phyloP scores from a whole-genome alignment of 2,113 vertebrate species.

The Lepisosteus osseus region DNA sequence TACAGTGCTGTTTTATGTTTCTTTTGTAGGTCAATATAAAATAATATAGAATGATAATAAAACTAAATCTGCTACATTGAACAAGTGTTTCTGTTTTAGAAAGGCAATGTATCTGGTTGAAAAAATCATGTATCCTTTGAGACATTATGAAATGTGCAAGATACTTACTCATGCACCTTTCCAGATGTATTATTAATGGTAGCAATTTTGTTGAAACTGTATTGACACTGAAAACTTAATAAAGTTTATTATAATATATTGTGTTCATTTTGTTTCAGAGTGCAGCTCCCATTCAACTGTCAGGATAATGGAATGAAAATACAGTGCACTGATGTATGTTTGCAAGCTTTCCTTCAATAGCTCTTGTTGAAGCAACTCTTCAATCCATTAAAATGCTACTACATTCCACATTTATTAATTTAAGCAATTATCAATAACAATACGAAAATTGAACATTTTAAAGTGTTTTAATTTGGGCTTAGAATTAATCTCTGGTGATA shows the following conservation, averaged over 20 bases:
- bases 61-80: no score
- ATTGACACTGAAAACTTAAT: conserved; percentile 3
- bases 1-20: no score
- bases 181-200: neutral
- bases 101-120: neutral
- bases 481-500: no score
- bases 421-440: no score
- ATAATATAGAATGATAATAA: no score
- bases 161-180: neutral
- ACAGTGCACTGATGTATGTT: neutral
- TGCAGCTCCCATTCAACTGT: neutral
- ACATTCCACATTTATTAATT: no score
- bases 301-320: neutral
- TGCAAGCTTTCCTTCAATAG: neutral
- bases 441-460: no score
- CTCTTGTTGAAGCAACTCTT: neutral
- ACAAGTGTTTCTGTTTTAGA: no score
- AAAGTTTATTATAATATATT: conserved; percentile 2
- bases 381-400: no score
- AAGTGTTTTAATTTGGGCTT: no score
- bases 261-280: conserved; percentile 5
- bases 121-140: neutral
- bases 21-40: no score
- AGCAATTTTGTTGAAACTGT: neutral
- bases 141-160: conserved; percentile 4